Conservation (phyloP, 2,113 vertebrate genomes). For the Nesospiza acunhae region DNA sequence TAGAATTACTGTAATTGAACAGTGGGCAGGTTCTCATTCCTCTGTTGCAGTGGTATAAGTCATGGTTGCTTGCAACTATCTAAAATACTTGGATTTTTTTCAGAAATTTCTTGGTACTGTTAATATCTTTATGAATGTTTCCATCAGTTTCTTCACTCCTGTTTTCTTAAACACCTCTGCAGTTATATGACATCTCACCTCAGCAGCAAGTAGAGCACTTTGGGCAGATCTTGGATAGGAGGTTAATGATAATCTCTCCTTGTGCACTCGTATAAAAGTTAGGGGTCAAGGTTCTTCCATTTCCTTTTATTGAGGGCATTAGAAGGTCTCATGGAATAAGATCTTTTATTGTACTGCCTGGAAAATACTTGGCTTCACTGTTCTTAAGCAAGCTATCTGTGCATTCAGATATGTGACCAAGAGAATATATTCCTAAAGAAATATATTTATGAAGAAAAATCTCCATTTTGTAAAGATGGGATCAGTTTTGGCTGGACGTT, state of each 20-base stretch:
- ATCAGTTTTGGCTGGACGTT: not conserved
- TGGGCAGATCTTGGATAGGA: not conserved
- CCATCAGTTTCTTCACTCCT: not conserved
- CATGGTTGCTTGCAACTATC: not conserved
- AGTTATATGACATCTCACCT: not conserved
- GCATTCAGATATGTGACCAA: not conserved
- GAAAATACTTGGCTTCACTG: not conserved
- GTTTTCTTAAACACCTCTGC: not conserved
- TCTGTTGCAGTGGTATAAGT: not conserved
- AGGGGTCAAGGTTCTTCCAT: not conserved
- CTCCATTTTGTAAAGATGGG: constrained; percentile 14
- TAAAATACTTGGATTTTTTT: not conserved
- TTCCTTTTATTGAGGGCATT: not conserved
- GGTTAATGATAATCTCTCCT: not conserved
- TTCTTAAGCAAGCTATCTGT: not conserved
- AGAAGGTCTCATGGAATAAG: not conserved
- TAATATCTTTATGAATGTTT: not conserved
- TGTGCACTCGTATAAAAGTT: not conserved
- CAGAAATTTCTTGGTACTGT: not conserved
- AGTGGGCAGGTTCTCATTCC: not conserved
- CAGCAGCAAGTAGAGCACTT: not conserved
- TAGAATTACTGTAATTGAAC: not conserved
- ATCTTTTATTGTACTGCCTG: not conserved
- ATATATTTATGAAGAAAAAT: not conserved
- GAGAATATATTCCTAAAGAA: not conserved